Evolutionary conservation across 2,888 invertebrate species (phyloP), one percentile per base, ranked within the genome.

Genomic region (Malachius bipustulatus): DNA sequence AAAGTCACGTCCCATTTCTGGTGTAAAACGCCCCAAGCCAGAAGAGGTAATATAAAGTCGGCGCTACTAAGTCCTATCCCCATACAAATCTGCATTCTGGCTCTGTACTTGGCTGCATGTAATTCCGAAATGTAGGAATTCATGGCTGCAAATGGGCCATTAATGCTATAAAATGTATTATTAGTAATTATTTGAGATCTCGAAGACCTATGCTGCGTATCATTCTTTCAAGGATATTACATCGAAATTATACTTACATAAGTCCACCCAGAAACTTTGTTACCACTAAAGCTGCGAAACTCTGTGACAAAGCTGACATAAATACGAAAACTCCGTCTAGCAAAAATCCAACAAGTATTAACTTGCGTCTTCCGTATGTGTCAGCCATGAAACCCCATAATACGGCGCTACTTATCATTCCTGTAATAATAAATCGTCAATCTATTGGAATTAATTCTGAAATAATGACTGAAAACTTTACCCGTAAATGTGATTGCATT

Each of bases 301-400:
- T 75, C 49, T 77, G 77, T 36, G 78, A 73, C 42, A 78, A 57
- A 2, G 74, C 71, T 10, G 75, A 72, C 2, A 71, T 52, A 15
- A 80, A 48, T 26, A 78, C 79, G 45, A 77, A 71, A 26, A 77
- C 46, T 0, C 71, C 73, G 27, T 81, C 71, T 4, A 69, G 50
- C 30, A 80, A 53, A 51, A 75, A 77, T 0, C 81, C 81, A 51
- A 70, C 65, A 26, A 79, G 63, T 46, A 84, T 65, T 35, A 82
- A 66, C 49, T 70, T 71, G 43, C 70, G 70, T 39, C 80, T 66
- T 9, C 82, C 83, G 36, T 77, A 66, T 0, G 77, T 76, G 51
- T 84, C 83, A 0, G 81, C 77, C 3, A 82, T 56, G 52, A 75
- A 81, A 1, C 84, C 83, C 84, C 84, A 84, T 2, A 81, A 42